Conservation (phyloP, 2,797 vertebrate genomes). For the Necrosyrtes monachus region DNA sequence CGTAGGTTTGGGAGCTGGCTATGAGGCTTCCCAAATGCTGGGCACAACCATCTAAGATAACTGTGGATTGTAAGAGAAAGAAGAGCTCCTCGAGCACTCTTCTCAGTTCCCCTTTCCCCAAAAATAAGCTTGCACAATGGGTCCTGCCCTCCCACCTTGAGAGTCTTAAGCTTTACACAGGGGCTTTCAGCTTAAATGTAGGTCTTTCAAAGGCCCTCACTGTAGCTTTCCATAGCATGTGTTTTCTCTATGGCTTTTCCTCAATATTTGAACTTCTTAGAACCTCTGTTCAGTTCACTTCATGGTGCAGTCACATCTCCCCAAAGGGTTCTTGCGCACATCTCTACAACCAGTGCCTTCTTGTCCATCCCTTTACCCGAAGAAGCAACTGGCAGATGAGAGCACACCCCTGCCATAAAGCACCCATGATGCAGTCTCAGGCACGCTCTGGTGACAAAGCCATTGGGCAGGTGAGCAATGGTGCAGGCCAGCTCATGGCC, state of each 20-base stretch:
- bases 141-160: background rate
- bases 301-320: background rate
- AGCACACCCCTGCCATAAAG: background rate
- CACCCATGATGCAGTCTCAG: background rate
- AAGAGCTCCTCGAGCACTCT: background rate
- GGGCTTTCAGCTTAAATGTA: background rate
- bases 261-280: background rate
- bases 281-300: background rate
- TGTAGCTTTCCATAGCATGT: background rate
- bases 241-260: background rate
- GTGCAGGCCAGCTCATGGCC: background rate
- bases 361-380: background rate
- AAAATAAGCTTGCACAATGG: background rate
- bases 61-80: background rate
- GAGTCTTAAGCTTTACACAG: background rate
- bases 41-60: background rate
- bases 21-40: background rate
- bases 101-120: background rate
- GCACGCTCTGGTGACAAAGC: rapidly evolving
- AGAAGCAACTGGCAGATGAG: background rate
- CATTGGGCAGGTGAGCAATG: background rate
- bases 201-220: background rate
- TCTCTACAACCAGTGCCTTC: background rate
- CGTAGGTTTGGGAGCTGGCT: background rate
- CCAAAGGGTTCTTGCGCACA: background rate